These are phyloP conservation scores for Hirundichthys speculiger DNA, from an alignment of 2,113 vertebrate genomes.

Conservation along the genomic window DNA sequence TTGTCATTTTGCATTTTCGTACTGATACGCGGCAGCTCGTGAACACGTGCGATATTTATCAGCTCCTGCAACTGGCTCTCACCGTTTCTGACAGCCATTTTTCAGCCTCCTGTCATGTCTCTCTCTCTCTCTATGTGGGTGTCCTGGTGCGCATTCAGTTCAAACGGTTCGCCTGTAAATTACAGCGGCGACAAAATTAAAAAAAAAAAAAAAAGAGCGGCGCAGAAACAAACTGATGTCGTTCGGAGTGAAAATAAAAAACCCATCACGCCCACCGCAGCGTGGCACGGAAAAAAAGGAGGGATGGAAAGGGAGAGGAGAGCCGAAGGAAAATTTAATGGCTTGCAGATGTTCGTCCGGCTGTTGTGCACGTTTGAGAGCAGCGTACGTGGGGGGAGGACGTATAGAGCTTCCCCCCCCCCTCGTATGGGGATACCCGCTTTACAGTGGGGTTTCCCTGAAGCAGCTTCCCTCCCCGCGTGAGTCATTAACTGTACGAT, in stretches of 20 bases:
- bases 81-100: conserved; percentile 9
- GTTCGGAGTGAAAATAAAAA: conserved; percentile 38
- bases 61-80: conserved; percentile 11
- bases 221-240: neutral
- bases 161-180: conserved; percentile 20
- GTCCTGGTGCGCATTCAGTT: neutral
- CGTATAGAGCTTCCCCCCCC: conserved; percentile 44
- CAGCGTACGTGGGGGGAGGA: conserved; percentile 15
- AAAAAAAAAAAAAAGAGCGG: too few relatives aligned
- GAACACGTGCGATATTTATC: conserved; percentile 77
- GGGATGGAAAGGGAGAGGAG: conserved; percentile 43
- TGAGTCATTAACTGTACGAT: conserved; percentile 43
- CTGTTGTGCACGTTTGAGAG: neutral
- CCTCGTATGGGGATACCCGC: conserved; percentile 58
- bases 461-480: conserved; percentile 43
- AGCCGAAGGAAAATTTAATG: conserved; percentile 32
- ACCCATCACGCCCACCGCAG: neutral
- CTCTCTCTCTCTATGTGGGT: conserved; percentile 1
- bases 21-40: conserved; percentile 61
- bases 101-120: neutral
- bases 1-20: conserved; percentile 65
- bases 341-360: conserved; percentile 37
- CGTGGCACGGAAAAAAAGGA: conserved; percentile 36
- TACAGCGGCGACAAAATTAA: neutral
- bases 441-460: conserved; percentile 65